phyloP scores from a whole-genome alignment of 2,888 invertebrate genomes.

The Salticus scenicus region DNA sequence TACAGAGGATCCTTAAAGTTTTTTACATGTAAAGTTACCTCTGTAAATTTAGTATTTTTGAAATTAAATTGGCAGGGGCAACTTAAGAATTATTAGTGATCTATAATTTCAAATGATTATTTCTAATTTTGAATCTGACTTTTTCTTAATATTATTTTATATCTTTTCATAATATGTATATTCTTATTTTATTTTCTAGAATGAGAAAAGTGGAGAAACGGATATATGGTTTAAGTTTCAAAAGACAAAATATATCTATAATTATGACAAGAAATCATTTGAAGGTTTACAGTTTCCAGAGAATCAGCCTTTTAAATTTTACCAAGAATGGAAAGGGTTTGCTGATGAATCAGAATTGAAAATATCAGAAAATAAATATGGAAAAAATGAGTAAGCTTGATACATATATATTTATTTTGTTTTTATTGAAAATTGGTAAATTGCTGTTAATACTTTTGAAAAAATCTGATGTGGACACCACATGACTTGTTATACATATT shows the following conservation, averaged over 20 bases:
- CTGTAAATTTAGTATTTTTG: too few species aligned
- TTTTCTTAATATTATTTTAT: too few species aligned
- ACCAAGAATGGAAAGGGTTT: constrained; percentile 90
- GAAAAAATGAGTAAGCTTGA: constrained; percentile 89
- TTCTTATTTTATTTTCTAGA: constrained; percentile 72
- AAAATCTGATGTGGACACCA: too few species aligned
- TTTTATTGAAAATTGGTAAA: background rate
- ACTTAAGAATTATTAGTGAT: too few species aligned
- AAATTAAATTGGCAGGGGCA: too few species aligned
- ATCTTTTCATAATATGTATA: too few species aligned
- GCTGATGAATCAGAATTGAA: constrained; percentile 87
- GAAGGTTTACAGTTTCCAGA: constrained; percentile 89
- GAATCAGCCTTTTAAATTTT: constrained; percentile 82
- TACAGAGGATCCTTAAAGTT: too few species aligned
- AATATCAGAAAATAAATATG: constrained; percentile 87
- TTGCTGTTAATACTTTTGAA: too few species aligned
- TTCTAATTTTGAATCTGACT: too few species aligned
- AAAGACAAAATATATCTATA: constrained; percentile 96
- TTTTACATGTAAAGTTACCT: too few species aligned
- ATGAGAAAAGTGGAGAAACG: constrained; percentile 72
- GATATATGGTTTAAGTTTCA: constrained; percentile 94
- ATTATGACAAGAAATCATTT: constrained; percentile 87
- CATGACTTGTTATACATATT: too few species aligned
- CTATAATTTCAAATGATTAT: too few species aligned
- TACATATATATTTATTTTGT: constrained; percentile 5